Evolutionary conservation across 1,140 invertebrate genomes (phyloP), one percentile per base, ranked within the genome.

Genomic region (Bombus confusus): DNA sequence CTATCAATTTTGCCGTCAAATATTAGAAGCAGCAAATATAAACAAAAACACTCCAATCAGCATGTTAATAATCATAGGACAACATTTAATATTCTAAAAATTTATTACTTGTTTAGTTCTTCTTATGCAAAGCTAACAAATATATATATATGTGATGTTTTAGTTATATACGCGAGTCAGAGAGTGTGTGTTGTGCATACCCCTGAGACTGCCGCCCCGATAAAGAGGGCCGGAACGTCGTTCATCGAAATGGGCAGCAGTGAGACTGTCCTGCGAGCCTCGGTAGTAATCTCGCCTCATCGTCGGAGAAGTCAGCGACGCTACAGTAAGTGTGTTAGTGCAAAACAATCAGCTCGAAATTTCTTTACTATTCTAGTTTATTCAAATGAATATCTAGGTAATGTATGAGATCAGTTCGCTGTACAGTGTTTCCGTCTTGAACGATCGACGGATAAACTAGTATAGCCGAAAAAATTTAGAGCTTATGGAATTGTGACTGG

Each of bases 251-350:
- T 95, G 94, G 43, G 94, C 94, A 80, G 94, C 96, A 90, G 97
- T 97, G 86, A 98, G 96, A 95, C 97, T 98, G 95, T 98, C 97
- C 96, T 98, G 97, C 80, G 97, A 98, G 92, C 97, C 97, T 95
- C 97, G 96, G 95, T 98, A 98, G 96, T 97, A 98, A 95, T 98
- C 97, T 95, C 97, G 96, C 95, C 97, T 97, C 97, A 98, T 97
- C 87, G 97, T 96, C 85, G 96, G 95, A 88, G 96, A 96, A 47
- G 92, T 94, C 95, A 95, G 94, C 94, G 93, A 93, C 92, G 95
- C 95, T 95, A 94, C 85, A 94, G 93, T 94, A 92, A 94, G 94
- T 94, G 93, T 94, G 92, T 95, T 93, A 95, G 94, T 95, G 94
- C 94, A 93, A 93, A 94, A 89, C 86, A 92, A 91, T 90, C 89